Evolutionary conservation across 2,113 vertebrate genomes (phyloP), one percentile per base, ranked within the genome.

Genomic region (Xenopus laevis): DNA sequence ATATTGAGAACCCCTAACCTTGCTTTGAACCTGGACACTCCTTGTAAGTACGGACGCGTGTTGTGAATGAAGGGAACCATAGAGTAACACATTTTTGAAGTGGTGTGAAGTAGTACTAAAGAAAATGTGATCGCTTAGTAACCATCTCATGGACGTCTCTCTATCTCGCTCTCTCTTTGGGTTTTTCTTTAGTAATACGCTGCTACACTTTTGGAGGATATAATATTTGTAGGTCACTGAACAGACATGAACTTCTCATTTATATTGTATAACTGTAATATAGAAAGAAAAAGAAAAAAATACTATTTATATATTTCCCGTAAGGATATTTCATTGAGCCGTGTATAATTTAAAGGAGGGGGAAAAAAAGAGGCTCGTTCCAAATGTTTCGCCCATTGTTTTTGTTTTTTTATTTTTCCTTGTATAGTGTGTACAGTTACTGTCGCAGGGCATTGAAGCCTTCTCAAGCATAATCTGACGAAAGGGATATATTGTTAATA

Each of bases 291-390:
- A 12, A 27, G n/a, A n/a, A 27, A 27, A 23, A 60, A 60, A 89
- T 91, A 91, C 92, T 98, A 98, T 97, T 98, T 98, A 96, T 98
- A 97, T 97, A 95, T 93, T 96, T 97, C 95, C 94, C 85, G 84
- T 93, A 91, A 95, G 89, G 94, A 92, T 95, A 94, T 93, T 94
- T 96, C 94, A 94, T 95, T 91, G 90, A 90, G 86, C 86, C 87
- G 86, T 91, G 87, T 91, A 87, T 93, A 94, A 91, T 93, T 94
- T 90, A 91, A 55, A 55, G 15, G 47, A 13, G 4, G 4, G 4
- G 4, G 4, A 27, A 50, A 50, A 50, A 13, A 50, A 89, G 81
- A 87, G 83, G 83, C 88, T 92, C 91, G 85, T 89, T 78, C 86
- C 87, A 86, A 86, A 87, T 83, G 78, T 88, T 84, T 84, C 91